phyloP scores from a whole-genome alignment of 2,113 vertebrate species.

The Aplodontia rufa region DNA sequence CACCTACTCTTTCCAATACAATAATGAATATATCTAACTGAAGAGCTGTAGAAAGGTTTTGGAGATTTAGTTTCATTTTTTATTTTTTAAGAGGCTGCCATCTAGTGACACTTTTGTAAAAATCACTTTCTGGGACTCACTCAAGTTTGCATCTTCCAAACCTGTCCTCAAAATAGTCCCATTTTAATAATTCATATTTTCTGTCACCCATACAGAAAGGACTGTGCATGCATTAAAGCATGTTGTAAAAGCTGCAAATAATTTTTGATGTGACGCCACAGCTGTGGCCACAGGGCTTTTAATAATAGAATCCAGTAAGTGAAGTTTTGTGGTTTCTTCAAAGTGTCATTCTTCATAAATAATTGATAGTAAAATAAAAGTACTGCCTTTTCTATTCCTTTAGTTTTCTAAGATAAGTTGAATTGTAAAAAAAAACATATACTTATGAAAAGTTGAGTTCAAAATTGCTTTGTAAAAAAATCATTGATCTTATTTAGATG shows the following conservation, averaged over 20 bases:
- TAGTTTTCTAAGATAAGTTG: background rate
- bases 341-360: slow-evolving; percentile 41
- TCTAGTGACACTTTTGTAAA: slow-evolving; percentile 80
- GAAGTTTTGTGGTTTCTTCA: slow-evolving; percentile 15
- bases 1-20: background rate
- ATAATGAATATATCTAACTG: background rate
- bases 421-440: background rate
- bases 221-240: background rate
- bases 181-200: slow-evolving; percentile 14
- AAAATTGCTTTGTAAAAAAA: background rate
- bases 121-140: background rate
- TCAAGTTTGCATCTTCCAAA: background rate
- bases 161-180: background rate
- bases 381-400: background rate
- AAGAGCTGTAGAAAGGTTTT: background rate
- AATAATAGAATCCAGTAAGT: background rate
- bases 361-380: slow-evolving; percentile 55
- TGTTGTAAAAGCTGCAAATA: background rate
- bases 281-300: slow-evolving; percentile 12
- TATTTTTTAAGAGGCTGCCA: slow-evolving; percentile 84
- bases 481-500: background rate
- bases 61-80: background rate
- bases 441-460: background rate
- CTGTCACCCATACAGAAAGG: background rate
- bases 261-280: background rate